A percentile compares a stretch with the other conserved stretches of the same genome.
These are phyloP conservation scores for Ammospiza caudacuta DNA, from an alignment of 2,113 vertebrate genomes.

Conservation along the genomic window DNA sequence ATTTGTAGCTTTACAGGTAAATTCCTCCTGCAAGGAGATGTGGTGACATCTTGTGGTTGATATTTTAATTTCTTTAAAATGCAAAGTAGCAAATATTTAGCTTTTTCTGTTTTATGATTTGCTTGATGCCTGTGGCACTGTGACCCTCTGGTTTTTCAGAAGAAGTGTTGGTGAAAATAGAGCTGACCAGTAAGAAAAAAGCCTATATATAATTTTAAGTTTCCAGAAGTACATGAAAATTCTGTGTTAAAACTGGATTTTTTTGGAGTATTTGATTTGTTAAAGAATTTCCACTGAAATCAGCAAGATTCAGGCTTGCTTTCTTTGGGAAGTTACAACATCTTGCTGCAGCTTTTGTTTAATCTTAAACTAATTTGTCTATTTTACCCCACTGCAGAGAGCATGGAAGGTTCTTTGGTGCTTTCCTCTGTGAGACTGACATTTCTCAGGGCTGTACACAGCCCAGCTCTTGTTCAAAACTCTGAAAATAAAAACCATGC, in stretches of 20 bases:
- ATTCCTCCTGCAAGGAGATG: constrained; percentile 2
- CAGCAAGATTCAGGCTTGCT: background rate
- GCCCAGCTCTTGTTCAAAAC: background rate
- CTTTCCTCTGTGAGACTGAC: background rate
- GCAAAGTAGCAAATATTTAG: background rate
- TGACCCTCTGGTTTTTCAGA: background rate
- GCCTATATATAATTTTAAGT: background rate
- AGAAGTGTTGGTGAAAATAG: background rate
- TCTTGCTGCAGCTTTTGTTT: background rate
- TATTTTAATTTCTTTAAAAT: background rate
- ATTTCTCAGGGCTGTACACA: background rate
- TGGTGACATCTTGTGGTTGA: constrained; percentile 68
- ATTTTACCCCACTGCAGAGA: background rate
- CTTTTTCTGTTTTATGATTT: background rate
- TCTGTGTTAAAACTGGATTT: background rate
- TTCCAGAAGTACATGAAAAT: background rate
- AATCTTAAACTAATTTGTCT: background rate
- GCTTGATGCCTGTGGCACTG: background rate
- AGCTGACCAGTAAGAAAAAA: background rate
- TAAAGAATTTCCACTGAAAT: background rate
- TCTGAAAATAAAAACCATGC: background rate
- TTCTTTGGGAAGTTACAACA: background rate
- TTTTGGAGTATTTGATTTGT: background rate
- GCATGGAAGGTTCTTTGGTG: background rate
- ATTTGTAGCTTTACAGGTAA: background rate